Evolutionary conservation across 1,140 invertebrate species (phyloP), one percentile per base, ranked within the genome.

Genomic region (Aporrectodea caliginosa): DNA sequence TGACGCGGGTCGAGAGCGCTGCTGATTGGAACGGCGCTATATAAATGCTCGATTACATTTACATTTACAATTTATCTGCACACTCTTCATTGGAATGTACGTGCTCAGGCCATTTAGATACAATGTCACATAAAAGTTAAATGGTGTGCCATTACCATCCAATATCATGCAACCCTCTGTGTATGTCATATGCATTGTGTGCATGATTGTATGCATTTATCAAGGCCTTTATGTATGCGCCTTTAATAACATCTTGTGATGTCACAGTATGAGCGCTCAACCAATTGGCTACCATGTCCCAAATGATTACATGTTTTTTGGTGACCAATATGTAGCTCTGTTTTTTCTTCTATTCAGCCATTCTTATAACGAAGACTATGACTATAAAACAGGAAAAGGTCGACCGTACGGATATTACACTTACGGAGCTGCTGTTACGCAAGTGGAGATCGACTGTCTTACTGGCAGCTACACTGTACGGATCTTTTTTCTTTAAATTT

Each of bases 391-490:
- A 29, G 43, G 43, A 6, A 76, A 76, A 32, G 75, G 75, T 76
- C 75, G n/a, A 6, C 27, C 43, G 2, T 43, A 76, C 31, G 29
- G 27, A 31, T 76, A 76, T 29, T 76, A 76, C 35, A 58, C 75
- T 1, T 35, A 58, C n/a, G 75, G 75, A 27, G 33, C 75, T 22
- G 33, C 35, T 1, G 34, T 1, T 14, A 30, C 75, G 2, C 35
- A 58, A 14, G 75, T 76, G 29, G 75, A 76, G 43, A 43, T 76
- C 35, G 75, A 76, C 27, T 76, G 75, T 32, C 35, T 76, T 32
- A 43, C 75, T 6, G 75, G 75, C 1, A 68, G 27, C 35, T 35
- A 58, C 2, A n/a, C 27, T 31, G 75, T 76, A 58, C 22, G 22
- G 22, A 58, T 58, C 6, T 6, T 58, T 58, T 6, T 58, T 58